A percentile compares a stretch with the other conserved stretches of the same genome.
Conservation (phyloP, 2,113 vertebrate species). For the Bostrychus sinensis region DNA sequence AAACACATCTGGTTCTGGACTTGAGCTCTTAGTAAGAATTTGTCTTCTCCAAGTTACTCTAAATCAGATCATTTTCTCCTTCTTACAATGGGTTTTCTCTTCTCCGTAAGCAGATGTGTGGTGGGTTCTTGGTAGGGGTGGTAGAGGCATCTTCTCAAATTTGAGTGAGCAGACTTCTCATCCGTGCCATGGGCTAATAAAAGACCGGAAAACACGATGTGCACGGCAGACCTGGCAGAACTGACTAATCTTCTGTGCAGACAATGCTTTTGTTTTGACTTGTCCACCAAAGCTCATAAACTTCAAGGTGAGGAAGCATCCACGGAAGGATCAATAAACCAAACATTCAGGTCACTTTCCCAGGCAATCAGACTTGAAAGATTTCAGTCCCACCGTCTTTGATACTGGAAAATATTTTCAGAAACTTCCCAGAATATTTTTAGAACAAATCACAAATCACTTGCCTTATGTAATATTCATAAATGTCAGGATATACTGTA, state of each 20-base stretch:
- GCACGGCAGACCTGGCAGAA: conserved; percentile 38
- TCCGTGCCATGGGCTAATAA: conserved; percentile 22
- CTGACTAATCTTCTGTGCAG: conserved; percentile 30
- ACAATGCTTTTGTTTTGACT: conserved; percentile 44
- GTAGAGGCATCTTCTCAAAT: not conserved
- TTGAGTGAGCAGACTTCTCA: conserved; percentile 18
- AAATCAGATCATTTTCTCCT: conserved; percentile 13
- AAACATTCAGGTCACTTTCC: conserved; percentile 39
- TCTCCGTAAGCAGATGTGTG: conserved; percentile 33
- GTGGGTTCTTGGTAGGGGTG: not conserved
- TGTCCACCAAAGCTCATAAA: conserved; percentile 44
- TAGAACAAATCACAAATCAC: not conserved
- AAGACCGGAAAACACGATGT: conserved; percentile 27
- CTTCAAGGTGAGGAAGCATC: conserved; percentile 56
- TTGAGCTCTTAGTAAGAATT: conserved; percentile 39
- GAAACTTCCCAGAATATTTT: not conserved
- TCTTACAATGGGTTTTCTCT: conserved; percentile 10
- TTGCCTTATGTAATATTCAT: not conserved
- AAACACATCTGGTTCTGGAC: conserved; percentile 40
- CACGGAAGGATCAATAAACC: conserved; percentile 49
- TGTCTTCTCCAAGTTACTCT: conserved; percentile 21
- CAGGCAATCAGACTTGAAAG: conserved; percentile 20
- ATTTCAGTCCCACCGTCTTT: not conserved
- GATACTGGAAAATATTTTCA: not conserved
- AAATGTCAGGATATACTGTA: not conserved